Evolutionary conservation across 2,888 invertebrate species (phyloP).

Genomic region (Stenodema calcarata): DNA sequence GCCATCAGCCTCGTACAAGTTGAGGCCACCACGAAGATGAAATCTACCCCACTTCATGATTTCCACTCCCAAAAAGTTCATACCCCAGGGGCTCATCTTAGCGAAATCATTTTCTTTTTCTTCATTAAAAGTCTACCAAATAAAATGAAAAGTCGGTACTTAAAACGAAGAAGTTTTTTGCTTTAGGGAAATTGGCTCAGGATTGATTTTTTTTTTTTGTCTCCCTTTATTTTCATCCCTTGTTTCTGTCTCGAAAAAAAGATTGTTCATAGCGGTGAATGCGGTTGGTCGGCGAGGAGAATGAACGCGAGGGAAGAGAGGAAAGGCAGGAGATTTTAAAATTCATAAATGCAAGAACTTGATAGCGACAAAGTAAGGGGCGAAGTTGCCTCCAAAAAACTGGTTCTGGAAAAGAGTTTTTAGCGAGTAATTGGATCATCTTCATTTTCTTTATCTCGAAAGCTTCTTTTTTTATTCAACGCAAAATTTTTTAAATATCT

Average conservation of each 20-base stretch:
- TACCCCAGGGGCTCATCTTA: conserved; percentile 35
- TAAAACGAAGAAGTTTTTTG: not conserved
- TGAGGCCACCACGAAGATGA: not conserved
- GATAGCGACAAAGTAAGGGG: conserved; percentile 31
- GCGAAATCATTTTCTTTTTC: conserved; percentile 25
- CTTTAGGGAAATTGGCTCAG: not conserved
- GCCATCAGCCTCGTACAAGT: no score
- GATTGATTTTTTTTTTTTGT: not conserved
- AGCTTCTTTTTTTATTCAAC: not conserved
- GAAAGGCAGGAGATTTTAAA: conserved; percentile 17
- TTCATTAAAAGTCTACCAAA: conserved; percentile 26
- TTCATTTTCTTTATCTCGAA: conserved; percentile 32
- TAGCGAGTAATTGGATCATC: conserved; percentile 45
- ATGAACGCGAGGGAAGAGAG: not conserved
- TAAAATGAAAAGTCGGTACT: not conserved
- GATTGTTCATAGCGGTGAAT: not conserved
- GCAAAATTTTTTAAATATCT: no score
- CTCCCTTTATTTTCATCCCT: not conserved
- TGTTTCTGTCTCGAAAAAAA: conserved; percentile 4
- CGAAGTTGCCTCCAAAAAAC: conserved; percentile 1
- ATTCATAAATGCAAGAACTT: conserved; percentile 45
- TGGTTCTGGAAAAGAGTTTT: not conserved
- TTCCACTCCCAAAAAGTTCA: conserved; percentile 30
- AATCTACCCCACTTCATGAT: conserved; percentile 43
- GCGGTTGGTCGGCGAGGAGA: not conserved